Evolutionary conservation across 2,797 vertebrate genomes (phyloP), one percentile per base, ranked within the genome.

Genomic region (Craterocephalus amniculus): DNA sequence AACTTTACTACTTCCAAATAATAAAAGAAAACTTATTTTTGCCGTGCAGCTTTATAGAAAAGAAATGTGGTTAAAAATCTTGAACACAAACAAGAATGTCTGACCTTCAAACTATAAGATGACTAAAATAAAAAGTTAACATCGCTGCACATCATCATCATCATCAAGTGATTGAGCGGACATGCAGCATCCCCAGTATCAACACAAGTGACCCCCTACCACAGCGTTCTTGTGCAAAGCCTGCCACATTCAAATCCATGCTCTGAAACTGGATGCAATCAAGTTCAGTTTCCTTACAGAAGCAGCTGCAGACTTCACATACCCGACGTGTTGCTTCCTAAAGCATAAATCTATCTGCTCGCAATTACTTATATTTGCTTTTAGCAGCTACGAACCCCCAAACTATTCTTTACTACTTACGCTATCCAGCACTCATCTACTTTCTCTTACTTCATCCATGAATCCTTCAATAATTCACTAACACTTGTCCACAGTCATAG

Each of bases 141-240:
- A 22, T 8, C 31, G 26, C 26, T 70, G 62, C 49, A 34, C 55
- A 72, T 60, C 52, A 45, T 27, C 6, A 48, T 24, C 16, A n/a
- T n/a, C n/a, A n/a, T 12, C 12, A 20, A 13, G 7, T 12, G 29
- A 66, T 58, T 2, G 32, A 61, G 20, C 57, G 11, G 43, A 84
- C 66, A 66, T 77, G 83, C 78, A 79, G 36, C 67, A 67, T 80
- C 73, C 55, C 48, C 7, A 13, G 52, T 52, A 36, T 27, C 8
- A 55, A 22, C 51, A 59, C 24, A 6, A 35, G 49, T 7, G 24
- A 64, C 10, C 55, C 69, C 57, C 49, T 63, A 49, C 29, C 70
- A 79, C 84, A 89, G 84, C 84, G 74, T 83, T 82, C 73, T 66
- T 75, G 83, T 86, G 83, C 84, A 87, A 87, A 5, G 72, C 16